Evolutionary conservation across 1,140 invertebrate genomes (phyloP), one percentile per base, ranked within the genome.

Genomic region (Matsumurasca onukii): DNA sequence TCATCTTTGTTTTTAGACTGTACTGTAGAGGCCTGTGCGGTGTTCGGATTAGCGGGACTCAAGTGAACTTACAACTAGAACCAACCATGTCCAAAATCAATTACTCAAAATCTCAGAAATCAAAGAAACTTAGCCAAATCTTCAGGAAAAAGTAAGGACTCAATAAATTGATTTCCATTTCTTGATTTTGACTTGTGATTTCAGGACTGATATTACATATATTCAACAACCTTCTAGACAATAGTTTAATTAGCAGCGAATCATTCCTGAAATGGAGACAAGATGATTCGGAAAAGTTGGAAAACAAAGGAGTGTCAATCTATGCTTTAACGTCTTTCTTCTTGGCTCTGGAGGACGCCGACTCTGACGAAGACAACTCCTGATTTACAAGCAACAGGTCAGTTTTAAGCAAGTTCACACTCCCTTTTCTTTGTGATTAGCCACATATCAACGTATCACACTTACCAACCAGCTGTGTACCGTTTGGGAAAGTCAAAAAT

Each of bases 181-280:
- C n/a, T n/a, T n/a, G n/a, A n/a, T n/a, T n/a, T n/a, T n/a, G n/a
- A n/a, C n/a, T n/a, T n/a, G n/a, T 39, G 73, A 31, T 72, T 77
- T 70, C 51, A 75, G 68, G 84, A 73, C 72, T 87, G 39, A 75
- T 88, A 39, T 72, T 78, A 3, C 74, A 77, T 68, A 82, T 86
- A 66, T 85, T 88, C 77, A 81, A 83, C 57, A 75, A 76, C 17
- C 75, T 89, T n/a, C 85, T 81, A 67, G 84, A 87, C 70, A 79
- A 84, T 69, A 82, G 83, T 71, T 76, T 87, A 57, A 83, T 89
- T 70, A 86, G 84, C 55, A 83, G 82, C 70, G 86, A 88, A 66
- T 82, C 84, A 59, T 89, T 88, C 73, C 75, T 83, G 39, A 77
- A 82, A 55, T 89, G 87, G 87, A 80, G 85, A 69, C 76, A 75